A percentile compares a stretch with the other conserved stretches of the same genome.
Evolutionary conservation across 2,113 vertebrate genomes (phyloP).

Genomic region (Maccullochella peelii): DNA sequence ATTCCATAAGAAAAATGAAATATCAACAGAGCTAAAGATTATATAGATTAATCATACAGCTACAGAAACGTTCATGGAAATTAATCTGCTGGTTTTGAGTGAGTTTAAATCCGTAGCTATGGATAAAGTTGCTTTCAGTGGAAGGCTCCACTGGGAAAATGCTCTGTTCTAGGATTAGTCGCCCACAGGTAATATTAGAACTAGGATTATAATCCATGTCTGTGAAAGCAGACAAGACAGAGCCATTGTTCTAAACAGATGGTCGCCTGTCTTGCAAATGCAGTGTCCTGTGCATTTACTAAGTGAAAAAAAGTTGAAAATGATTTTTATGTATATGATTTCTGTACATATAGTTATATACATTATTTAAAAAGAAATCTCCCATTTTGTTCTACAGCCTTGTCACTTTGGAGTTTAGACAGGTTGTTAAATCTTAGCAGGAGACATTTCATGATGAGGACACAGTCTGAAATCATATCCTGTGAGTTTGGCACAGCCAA

Average conservation of each 20-base stretch:
- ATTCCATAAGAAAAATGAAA: neutral
- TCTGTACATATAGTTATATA: neutral
- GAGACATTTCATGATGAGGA: slow-evolving; percentile 61
- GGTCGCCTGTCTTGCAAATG: slow-evolving; percentile 1
- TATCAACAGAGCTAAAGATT: neutral
- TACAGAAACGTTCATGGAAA: neutral
- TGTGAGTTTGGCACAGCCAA: slow-evolving; percentile 67
- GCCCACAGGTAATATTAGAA: neutral
- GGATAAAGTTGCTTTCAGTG: neutral
- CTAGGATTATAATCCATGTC: slow-evolving; percentile 32
- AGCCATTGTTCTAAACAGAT: neutral
- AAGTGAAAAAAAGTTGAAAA: neutral
- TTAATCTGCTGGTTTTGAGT: neutral
- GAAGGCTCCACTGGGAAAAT: neutral
- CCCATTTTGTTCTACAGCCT: neutral
- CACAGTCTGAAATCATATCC: slow-evolving; percentile 76
- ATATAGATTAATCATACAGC: neutral
- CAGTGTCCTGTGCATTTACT: neutral
- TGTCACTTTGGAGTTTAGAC: slow-evolving; percentile 7
- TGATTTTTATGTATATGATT: neutral
- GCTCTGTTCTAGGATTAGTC: neutral
- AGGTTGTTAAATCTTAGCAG: slow-evolving; percentile 34
- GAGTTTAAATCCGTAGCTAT: slow-evolving; percentile 11
- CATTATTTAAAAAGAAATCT: neutral
- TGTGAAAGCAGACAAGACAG: slow-evolving; percentile 21